These are phyloP conservation scores for Rhorus exstirpatorius DNA, from an alignment of 2,888 invertebrate genomes.

Conservation along the genomic window DNA sequence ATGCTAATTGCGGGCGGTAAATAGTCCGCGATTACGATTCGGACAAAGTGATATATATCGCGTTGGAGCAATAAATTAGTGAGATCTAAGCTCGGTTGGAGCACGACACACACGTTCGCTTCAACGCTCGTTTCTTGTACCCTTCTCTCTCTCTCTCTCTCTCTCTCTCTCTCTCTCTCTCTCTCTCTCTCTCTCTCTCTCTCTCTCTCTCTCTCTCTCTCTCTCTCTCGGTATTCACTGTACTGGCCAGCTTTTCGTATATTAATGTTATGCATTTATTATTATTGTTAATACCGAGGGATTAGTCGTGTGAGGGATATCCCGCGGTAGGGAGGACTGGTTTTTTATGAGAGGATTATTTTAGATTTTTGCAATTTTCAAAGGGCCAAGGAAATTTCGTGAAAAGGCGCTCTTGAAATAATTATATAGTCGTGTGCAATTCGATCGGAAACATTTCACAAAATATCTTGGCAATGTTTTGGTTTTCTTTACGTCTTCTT, in stretches of 20 bases:
- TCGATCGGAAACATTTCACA: too few relatives aligned
- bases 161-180: too few relatives aligned
- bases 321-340: background rate
- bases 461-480: too few relatives aligned
- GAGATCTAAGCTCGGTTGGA: constrained; percentile 65
- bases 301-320: constrained; percentile 4
- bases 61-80: constrained; percentile 66
- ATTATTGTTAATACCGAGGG: constrained; percentile 52
- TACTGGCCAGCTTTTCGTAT: constrained; percentile 53
- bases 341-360: background rate
- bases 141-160: too few relatives aligned
- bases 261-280: constrained; percentile 54
- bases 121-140: constrained; percentile 37
- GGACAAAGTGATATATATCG: constrained; percentile 65
- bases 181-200: too few relatives aligned
- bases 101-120: constrained; percentile 48
- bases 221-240: constrained; percentile 39
- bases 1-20: constrained; percentile 66
- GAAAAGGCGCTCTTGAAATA: too few relatives aligned
- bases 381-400: too few relatives aligned
- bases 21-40: constrained; percentile 65
- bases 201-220: too few relatives aligned
- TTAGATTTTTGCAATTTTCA: background rate
- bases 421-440: too few relatives aligned
- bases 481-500: too few relatives aligned